Evolutionary conservation across 2,888 invertebrate species (phyloP).

Genomic region (Lasioglossum zephyrum): DNA sequence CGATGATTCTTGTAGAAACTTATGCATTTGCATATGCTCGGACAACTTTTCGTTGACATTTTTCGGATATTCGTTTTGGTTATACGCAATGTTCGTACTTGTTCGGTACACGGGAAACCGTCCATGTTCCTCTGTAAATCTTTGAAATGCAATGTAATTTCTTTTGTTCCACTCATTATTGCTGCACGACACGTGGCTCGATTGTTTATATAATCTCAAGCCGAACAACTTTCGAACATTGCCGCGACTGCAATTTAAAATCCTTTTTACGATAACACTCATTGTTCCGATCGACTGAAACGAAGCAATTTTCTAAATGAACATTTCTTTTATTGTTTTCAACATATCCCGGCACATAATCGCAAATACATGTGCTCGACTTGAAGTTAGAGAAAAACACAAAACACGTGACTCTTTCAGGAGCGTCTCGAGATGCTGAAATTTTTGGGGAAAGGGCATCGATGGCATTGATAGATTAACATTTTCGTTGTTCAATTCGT

Average conservation of each 20-base stretch:
- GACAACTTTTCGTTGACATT: rapidly evolving
- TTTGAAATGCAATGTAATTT: neutral
- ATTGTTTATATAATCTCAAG: conserved; percentile 30
- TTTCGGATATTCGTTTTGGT: rapidly evolving
- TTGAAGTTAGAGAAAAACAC: neutral
- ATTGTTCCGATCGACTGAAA: neutral
- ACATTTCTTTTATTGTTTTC: neutral
- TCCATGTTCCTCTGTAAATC: neutral
- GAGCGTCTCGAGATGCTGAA: neutral
- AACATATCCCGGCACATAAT: neutral
- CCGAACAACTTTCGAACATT: neutral
- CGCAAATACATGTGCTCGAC: neutral
- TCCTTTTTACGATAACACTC: neutral
- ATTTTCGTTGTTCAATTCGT: neutral
- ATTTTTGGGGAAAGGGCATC: neutral
- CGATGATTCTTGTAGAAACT: neutral
- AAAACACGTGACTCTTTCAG: neutral
- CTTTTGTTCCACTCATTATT: neutral
- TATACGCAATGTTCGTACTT: neutral
- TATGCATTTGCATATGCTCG: conserved; percentile 7
- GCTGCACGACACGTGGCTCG: neutral
- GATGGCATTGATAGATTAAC: neutral
- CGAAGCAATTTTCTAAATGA: neutral
- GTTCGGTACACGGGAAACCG: neutral
- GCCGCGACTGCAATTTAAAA: neutral